Conservation (phyloP, 2,888 invertebrate genomes). For the Lottia scabra region DNA sequence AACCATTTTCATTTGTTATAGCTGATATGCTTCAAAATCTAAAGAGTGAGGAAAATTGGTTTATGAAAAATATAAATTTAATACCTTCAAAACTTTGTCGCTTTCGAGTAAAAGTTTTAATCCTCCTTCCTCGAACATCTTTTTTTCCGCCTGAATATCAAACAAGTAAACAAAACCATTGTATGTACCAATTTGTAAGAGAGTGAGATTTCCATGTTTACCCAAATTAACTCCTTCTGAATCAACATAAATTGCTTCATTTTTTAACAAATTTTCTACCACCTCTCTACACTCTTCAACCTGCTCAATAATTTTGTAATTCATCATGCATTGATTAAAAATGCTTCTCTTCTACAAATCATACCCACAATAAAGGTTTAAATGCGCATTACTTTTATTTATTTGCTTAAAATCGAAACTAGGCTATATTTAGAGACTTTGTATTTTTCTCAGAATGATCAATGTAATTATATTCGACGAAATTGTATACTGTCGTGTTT, state of each 20-base stretch:
- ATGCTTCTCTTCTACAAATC: too few relatives aligned
- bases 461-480: too few relatives aligned
- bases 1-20: too few relatives aligned
- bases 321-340: background rate
- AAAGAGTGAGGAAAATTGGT: too few relatives aligned
- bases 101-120: slow-evolving; percentile 5
- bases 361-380: too few relatives aligned
- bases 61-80: too few relatives aligned
- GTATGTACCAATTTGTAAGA: slow-evolving; percentile 3
- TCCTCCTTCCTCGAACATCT: slow-evolving; percentile 6
- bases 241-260: background rate
- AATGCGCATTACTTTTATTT: too few relatives aligned
- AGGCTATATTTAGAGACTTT: too few relatives aligned
- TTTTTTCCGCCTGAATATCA: slow-evolving; percentile 1
- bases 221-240: slow-evolving; percentile 12
- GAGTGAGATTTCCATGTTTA: slow-evolving; percentile 8
- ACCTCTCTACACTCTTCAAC: slow-evolving; percentile 1
- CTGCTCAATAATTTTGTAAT: slow-evolving; percentile 1
- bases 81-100: slow-evolving; percentile 11
- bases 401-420: too few relatives aligned
- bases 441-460: too few relatives aligned
- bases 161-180: slow-evolving; percentile 13
- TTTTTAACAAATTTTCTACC: background rate
- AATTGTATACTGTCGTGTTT: too few relatives aligned
- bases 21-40: too few relatives aligned